Conservation (phyloP, 2,113 vertebrate genomes). For the Puffinus mauretanicus region DNA sequence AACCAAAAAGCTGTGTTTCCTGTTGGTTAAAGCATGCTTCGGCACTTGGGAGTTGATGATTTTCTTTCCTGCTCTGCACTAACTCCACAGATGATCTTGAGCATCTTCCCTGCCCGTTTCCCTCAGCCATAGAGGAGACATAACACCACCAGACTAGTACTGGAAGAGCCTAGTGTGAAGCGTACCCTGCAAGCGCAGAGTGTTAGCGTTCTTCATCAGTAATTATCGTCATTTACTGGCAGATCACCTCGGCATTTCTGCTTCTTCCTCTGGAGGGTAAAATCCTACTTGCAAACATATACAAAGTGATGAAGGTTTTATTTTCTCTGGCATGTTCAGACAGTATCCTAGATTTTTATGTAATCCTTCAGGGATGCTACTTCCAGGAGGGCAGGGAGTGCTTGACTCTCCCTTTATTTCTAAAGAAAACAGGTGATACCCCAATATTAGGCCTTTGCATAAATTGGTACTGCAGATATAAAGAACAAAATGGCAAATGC, state of each 20-base stretch:
- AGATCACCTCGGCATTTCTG: neutral
- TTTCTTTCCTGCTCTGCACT: neutral
- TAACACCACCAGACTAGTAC: neutral
- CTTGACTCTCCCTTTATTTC: neutral
- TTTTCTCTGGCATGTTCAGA: neutral
- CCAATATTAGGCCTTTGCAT: neutral
- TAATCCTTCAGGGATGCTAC: neutral
- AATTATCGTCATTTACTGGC: neutral
- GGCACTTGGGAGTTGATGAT: neutral
- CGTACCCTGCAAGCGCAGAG: fast-evolving
- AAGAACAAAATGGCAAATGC: neutral
- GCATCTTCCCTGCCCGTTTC: neutral
- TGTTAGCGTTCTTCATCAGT: neutral
- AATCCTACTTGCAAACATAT: neutral
- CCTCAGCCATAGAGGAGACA: neutral
- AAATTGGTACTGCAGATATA: neutral
- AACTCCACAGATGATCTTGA: neutral
- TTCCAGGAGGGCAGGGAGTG: neutral
- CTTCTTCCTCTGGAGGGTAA: neutral
- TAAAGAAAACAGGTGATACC: neutral
- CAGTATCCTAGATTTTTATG: neutral
- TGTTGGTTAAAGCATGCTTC: neutral
- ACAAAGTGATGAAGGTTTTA: neutral
- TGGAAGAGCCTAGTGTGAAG: neutral
- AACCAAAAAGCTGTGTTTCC: neutral